A percentile compares a stretch with the other conserved stretches of the same genome.
phyloP scores from a whole-genome alignment of 2,888 invertebrate genomes.

The Polydesmus complanatus region DNA sequence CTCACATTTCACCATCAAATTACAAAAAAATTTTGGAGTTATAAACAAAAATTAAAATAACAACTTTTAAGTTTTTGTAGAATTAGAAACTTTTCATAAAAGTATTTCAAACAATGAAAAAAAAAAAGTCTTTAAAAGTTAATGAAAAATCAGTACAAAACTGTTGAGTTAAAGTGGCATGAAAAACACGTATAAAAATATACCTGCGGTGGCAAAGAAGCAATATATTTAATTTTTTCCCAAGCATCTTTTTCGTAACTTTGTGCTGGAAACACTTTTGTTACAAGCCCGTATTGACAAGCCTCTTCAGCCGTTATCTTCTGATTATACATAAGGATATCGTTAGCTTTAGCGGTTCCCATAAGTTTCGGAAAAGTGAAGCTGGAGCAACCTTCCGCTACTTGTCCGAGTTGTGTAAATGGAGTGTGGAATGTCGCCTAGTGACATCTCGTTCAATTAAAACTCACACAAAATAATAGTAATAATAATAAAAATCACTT shows the following conservation, averaged over 20 bases:
- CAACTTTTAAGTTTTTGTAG: too few species aligned
- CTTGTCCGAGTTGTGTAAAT: constrained; percentile 67
- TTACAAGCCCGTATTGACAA: constrained; percentile 56
- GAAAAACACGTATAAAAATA: neutral
- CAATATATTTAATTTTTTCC: constrained; percentile 36
- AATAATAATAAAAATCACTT: constrained; percentile 38
- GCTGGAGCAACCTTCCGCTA: constrained; percentile 80
- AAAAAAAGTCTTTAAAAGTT: neutral
- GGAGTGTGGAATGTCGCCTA: constrained; percentile 81
- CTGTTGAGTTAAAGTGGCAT: neutral
- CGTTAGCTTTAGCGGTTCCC: constrained; percentile 57
- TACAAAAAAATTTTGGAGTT: too few species aligned
- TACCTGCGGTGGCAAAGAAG: constrained; percentile 33
- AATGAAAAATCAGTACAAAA: neutral
- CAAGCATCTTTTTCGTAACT: constrained; percentile 46
- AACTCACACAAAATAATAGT: neutral
- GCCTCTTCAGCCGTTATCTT: constrained; percentile 71
- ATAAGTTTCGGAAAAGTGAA: constrained; percentile 69
- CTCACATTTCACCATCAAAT: too few species aligned
- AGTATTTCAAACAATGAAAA: too few species aligned
- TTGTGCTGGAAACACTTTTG: constrained; percentile 54
- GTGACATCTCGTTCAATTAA: neutral
- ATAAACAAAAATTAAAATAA: too few species aligned
- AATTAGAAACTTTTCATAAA: neutral
- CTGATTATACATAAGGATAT: constrained; percentile 50